A percentile compares a stretch with the other conserved stretches of the same genome.
These are phyloP conservation scores for Asobara japonica DNA, from an alignment of 1,140 invertebrate species.

Conservation along the genomic window DNA sequence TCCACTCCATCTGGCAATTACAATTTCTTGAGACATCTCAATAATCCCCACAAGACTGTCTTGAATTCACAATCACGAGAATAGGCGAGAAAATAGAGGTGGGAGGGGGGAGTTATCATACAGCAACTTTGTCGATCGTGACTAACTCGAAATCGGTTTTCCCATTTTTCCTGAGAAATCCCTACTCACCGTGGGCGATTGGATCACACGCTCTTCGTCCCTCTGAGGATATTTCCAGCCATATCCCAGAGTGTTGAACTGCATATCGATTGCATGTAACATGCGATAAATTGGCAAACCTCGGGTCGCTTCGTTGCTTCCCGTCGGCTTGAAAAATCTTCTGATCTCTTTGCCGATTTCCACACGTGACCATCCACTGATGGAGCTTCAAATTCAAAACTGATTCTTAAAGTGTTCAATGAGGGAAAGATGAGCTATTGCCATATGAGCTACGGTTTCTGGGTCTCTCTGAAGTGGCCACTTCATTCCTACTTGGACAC, in stretches of 20 bases:
- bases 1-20: background rate
- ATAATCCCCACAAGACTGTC: no score
- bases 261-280: conserved; percentile 1
- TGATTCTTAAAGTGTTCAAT: no score
- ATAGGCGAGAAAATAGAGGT: no score
- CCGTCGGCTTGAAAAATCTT: background rate
- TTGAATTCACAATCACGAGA: no score
- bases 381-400: no score
- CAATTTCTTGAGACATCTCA: no score
- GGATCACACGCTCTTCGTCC: background rate
- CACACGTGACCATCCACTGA: no score
- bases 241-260: background rate
- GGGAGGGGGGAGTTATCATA: background rate
- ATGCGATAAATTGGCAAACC: background rate
- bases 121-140: background rate
- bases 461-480: no score
- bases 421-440: no score
- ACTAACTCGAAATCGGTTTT: background rate
- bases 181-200: background rate
- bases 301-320: background rate
- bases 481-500: no score
- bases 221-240: background rate
- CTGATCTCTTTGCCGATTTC: no score
- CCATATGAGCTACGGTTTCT: no score
- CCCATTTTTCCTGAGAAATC: background rate